Conservation (phyloP, 2,888 invertebrate genomes). For the Gastracanthus pulcherrimus region DNA sequence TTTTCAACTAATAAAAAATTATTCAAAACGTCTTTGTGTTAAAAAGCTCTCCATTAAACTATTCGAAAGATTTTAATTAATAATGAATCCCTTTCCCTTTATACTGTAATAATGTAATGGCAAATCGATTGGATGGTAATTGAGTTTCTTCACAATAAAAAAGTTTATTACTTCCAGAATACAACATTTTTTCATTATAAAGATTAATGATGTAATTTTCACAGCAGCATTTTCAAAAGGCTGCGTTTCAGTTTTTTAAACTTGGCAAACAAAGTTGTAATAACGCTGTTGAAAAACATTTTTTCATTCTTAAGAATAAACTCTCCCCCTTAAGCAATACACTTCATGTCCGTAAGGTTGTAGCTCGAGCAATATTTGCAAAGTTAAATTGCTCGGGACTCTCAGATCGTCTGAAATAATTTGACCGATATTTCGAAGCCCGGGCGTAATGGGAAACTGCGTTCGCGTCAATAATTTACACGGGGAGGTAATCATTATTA, state of each 20-base stretch:
- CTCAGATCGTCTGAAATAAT: constrained; percentile 51
- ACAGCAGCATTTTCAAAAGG: background rate
- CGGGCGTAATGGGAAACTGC: constrained; percentile 40
- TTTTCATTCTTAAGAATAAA: background rate
- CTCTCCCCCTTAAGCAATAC: background rate
- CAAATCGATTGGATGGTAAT: no score
- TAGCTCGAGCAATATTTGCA: constrained; percentile 33
- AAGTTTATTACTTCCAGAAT: no score
- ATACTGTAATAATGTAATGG: no score
- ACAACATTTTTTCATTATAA: no score
- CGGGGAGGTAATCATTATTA: constrained; percentile 71
- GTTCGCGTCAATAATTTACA: constrained; percentile 66
- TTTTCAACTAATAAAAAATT: no score
- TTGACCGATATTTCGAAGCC: constrained; percentile 51
- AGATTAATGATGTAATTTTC: no score
- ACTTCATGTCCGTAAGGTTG: background rate
- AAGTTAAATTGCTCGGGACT: constrained; percentile 39
- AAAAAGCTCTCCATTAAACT: no score
- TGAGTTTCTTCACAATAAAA: no score
- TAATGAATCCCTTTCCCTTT: no score
- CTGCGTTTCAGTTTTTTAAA: background rate
- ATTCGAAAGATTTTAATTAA: no score
- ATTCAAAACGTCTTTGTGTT: no score
- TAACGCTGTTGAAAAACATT: background rate
- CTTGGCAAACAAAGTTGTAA: background rate